Evolutionary conservation across 53 echinoderm and acorn worm genomes (phyloP).

Genomic region (Holothuria scabra): DNA sequence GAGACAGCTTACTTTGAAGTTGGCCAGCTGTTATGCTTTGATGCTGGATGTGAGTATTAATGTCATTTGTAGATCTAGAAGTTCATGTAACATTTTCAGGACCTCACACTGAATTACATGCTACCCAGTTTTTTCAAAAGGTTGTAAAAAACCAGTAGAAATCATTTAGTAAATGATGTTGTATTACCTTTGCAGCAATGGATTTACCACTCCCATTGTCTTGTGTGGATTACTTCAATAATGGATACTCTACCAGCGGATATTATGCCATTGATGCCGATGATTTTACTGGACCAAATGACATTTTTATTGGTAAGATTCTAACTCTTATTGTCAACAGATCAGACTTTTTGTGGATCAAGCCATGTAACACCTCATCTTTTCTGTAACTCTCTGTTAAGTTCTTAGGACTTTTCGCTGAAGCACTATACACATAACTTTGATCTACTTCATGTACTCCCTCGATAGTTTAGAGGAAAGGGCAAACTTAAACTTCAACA

Average conservation of each 20-base stretch:
- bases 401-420: too few species aligned
- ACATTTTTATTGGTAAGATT: constrained; percentile 28
- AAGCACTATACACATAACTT: too few species aligned
- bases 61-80: background rate
- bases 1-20: background rate
- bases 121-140: background rate
- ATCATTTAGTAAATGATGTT: background rate
- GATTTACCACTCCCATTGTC: constrained; percentile 26
- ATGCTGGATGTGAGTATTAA: background rate
- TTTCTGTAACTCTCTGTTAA: too few species aligned
- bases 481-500: too few species aligned
- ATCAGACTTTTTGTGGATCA: too few species aligned
- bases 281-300: constrained; percentile 31
- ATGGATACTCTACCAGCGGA: constrained; percentile 56
- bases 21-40: background rate
- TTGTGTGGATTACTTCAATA: constrained; percentile 37
- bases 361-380: too few species aligned
- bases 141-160: background rate
- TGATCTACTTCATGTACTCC: too few species aligned
- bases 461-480: too few species aligned
- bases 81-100: background rate
- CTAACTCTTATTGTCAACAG: too few species aligned
- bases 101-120: background rate
- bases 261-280: constrained; percentile 62
- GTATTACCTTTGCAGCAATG: background rate